Evolutionary conservation across 1,140 invertebrate species (phyloP), one percentile per base, ranked within the genome.

Genomic region (Neodiprion virginianus): DNA sequence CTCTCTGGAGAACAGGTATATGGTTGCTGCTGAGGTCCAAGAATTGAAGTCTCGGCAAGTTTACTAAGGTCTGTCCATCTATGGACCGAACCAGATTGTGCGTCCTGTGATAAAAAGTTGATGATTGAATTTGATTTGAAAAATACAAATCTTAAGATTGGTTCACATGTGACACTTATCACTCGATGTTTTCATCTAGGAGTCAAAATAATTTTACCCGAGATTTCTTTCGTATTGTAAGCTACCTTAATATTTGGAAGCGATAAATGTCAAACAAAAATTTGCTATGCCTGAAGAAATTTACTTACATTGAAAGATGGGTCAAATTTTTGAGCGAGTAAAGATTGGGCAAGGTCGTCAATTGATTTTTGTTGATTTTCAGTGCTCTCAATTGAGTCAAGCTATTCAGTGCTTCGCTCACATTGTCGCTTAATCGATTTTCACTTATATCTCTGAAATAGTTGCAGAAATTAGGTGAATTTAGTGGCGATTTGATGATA

Each of bases 11-110:
- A 61, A 86, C 85, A 53, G 86, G 88, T 74, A 95, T 90, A 76
- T 88, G 87, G 85, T 95, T 95, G 76, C 88, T 89, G 77, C 90
- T 91, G 53, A 95, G 80, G 84, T 93, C 89, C 40, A 95, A 86
- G 21, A 85, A 83, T 77, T 90, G 88, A 0, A 95, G 86, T 28
- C 89, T 85, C 0, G 90, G 88, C 70, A 96, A 90, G 48, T 89
- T 87, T 1, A 90, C 84, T 79, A 96, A 92, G 40, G 90, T 90
- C 10, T 86, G 89, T 47, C 88, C 86, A 74, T 91, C 89, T 76
- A 95, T 91, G 65, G 81, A 85, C 61, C 80, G 85, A 79, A 95
- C 94, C 67, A 87, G 88, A 86, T 95, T 95, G 78, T 92, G 91
- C 76, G 93, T 86, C 78, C 79, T 90, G 80, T 48, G 85, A 83